These are phyloP conservation scores for Drosophila yakuba DNA, from an alignment of 1,140 invertebrate genomes.

Conservation along the genomic window DNA sequence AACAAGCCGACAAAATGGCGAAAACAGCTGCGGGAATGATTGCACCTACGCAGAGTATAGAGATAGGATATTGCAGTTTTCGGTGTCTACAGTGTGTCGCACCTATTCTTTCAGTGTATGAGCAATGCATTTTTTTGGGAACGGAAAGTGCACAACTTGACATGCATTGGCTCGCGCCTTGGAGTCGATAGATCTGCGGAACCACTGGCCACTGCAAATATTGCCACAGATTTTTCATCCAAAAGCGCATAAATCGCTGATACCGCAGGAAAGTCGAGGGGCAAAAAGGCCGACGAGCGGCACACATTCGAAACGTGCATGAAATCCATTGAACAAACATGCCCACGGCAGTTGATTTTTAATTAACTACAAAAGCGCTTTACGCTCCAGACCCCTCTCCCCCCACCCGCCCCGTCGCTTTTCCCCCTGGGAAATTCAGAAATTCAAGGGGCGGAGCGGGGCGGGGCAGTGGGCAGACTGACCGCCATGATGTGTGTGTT, in stretches of 20 bases:
- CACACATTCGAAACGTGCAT: constrained; percentile 70
- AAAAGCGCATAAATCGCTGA: constrained; percentile 84
- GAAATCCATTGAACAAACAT: constrained; percentile 85
- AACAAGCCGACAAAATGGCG: constrained; percentile 38
- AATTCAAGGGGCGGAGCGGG: background rate
- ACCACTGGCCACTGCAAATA: constrained; percentile 58
- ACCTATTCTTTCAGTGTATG: constrained; percentile 3
- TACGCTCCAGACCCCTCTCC: constrained; percentile 46
- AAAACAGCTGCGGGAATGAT: background rate
- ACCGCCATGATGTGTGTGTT: constrained; percentile 24
- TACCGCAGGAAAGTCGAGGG: constrained; percentile 58
- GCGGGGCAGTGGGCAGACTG: constrained; percentile 2
- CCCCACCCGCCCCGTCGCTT: constrained; percentile 27
- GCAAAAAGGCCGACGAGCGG: constrained; percentile 15
- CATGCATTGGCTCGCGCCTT: constrained; percentile 50
- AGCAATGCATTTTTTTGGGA: constrained; percentile 9
- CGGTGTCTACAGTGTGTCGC: too few relatives aligned
- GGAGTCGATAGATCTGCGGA: constrained; percentile 32
- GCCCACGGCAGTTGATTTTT: constrained; percentile 84
- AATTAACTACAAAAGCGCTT: constrained; percentile 84
- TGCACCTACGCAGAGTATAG: too few relatives aligned
- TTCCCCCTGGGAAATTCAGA: constrained; percentile 3
- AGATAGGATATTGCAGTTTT: too few relatives aligned
- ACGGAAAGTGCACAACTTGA: constrained; percentile 20
- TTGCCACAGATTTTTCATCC: constrained; percentile 78